These are phyloP conservation scores for Cheilosia pagana DNA, from an alignment of 2,888 invertebrate species.

Conservation along the genomic window DNA sequence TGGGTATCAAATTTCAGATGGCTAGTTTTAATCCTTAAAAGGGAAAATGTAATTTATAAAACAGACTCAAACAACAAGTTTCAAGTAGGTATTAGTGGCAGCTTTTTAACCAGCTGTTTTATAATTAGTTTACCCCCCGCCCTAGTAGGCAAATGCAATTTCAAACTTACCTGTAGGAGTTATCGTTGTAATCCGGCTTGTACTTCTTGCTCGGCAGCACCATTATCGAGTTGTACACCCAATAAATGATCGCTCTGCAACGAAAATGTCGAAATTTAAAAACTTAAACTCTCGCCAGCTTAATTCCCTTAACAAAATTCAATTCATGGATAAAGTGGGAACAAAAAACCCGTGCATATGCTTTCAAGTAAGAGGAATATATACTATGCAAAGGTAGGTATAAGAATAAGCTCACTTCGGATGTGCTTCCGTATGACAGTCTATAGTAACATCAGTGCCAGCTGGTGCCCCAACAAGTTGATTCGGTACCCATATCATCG, in stretches of 20 bases:
- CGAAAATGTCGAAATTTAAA: constrained; percentile 36
- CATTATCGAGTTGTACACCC: constrained; percentile 96
- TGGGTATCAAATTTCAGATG: no score
- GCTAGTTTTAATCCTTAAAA: no score
- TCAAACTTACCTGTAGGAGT: constrained; percentile 88
- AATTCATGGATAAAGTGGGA: constrained; percentile 34
- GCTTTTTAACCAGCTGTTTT: no score
- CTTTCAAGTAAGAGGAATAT: constrained; percentile 31
- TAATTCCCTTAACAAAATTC: constrained; percentile 40
- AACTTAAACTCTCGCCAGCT: constrained; percentile 35
- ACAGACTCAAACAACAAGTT: no score
- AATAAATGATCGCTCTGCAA: constrained; percentile 93
- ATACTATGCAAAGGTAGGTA: background rate
- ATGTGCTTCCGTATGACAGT: constrained; percentile 96
- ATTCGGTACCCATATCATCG: constrained; percentile 97
- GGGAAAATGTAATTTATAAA: no score
- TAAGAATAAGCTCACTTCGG: constrained; percentile 84
- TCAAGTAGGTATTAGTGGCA: no score
- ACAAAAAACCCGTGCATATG: constrained; percentile 25
- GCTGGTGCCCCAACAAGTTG: constrained; percentile 96
- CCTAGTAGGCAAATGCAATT: background rate
- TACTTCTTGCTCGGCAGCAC: constrained; percentile 95
- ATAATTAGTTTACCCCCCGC: constrained; percentile 7
- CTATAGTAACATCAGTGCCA: constrained; percentile 95
- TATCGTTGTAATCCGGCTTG: constrained; percentile 91